Conservation (phyloP, 2,113 vertebrate species). For the Bos taurus region ARS-UCD2.0 NC_037332.1:104435501-104436000, state of each 20-base stretch:
- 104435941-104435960: background rate
- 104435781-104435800: background rate
- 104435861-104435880: background rate
- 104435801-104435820: background rate
- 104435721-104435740: background rate
- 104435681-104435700: background rate
- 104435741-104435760: background rate
- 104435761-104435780: background rate
- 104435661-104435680: background rate
- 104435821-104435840: background rate
- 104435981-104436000: background rate
- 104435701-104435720: background rate
- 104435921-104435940: background rate
- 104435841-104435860: background rate
- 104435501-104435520: background rate
- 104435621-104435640: background rate
- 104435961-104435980: background rate
- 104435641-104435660: background rate
- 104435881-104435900: background rate
- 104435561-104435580: rapidly evolving
- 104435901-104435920: background rate
- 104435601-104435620: background rate
- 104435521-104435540: background rate
- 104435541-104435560: background rate
- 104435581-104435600: background rate